Evolutionary conservation across 2,797 vertebrate species (phyloP).

Genomic region (Triplophysa bombifrons): DNA sequence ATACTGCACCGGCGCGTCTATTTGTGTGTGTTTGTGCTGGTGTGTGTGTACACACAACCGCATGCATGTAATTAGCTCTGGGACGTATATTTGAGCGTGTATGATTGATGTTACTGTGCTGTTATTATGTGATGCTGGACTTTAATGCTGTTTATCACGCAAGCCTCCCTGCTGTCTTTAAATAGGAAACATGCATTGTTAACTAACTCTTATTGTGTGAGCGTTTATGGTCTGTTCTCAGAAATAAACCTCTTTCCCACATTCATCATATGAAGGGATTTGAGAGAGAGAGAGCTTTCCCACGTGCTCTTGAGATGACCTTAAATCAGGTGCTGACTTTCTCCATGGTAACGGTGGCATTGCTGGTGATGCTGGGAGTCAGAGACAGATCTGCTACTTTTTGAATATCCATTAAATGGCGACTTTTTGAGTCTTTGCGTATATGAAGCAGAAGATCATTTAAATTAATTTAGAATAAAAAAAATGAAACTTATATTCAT

Average conservation of each 20-base stretch:
- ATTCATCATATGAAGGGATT: conserved; percentile 56
- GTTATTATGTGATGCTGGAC: background rate
- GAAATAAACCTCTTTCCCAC: conserved; percentile 25
- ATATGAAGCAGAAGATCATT: background rate
- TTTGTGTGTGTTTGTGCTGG: conserved; percentile 18
- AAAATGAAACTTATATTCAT: too few relatives aligned
- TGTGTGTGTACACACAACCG: conserved; percentile 28
- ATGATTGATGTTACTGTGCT: conserved; percentile 3
- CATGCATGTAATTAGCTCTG: conserved; percentile 29
- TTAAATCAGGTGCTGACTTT: conserved; percentile 70
- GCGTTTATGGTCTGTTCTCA: conserved; percentile 2
- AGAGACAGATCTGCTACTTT: background rate
- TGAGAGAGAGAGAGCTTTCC: conserved; percentile 49
- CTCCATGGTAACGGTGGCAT: conserved; percentile 73
- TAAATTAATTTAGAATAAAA: too few relatives aligned
- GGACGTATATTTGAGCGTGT: conserved; percentile 3
- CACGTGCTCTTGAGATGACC: conserved; percentile 76
- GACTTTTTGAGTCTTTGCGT: background rate
- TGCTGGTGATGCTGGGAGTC: conserved; percentile 39
- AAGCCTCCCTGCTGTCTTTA: conserved; percentile 6
- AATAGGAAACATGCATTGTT: background rate
- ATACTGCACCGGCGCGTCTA: conserved; percentile 9
- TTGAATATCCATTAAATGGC: background rate
- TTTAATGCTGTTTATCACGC: conserved; percentile 30
- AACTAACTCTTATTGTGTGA: background rate